These are phyloP conservation scores for Drosophila austrosaltans DNA, from an alignment of 2,888 invertebrate species.

Conservation along the genomic window DNA sequence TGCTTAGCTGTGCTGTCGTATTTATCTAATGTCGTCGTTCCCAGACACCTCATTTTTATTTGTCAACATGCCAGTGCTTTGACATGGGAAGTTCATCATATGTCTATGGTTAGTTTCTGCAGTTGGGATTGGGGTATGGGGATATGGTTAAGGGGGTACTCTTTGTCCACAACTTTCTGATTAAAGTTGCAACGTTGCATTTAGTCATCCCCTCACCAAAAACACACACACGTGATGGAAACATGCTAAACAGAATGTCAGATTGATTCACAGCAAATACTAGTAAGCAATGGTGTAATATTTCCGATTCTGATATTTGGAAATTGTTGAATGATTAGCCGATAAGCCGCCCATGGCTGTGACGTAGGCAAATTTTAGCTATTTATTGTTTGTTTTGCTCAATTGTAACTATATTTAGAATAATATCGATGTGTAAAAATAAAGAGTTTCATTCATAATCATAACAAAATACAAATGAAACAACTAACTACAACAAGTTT, in stretches of 20 bases:
- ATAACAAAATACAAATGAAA: background rate
- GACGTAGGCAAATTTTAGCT: slow-evolving; percentile 41
- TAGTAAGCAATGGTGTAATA: background rate
- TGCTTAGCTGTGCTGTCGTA: slow-evolving; percentile 40
- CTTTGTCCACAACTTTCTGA: background rate
- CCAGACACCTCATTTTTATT: slow-evolving; percentile 49
- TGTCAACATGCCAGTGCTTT: slow-evolving; percentile 46
- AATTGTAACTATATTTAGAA: slow-evolving; percentile 26
- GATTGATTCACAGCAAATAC: background rate
- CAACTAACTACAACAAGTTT: too few relatives aligned
- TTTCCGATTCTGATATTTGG: background rate
- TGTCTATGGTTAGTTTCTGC: slow-evolving; percentile 37
- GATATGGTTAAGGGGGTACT: background rate
- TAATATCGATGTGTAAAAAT: background rate
- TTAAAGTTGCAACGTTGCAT: background rate
- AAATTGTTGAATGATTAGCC: slow-evolving; percentile 19
- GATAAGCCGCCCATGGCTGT: slow-evolving; percentile 41
- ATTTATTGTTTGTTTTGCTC: slow-evolving; percentile 32
- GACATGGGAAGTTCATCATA: slow-evolving; percentile 69
- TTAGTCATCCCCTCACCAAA: background rate
- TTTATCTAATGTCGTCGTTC: slow-evolving; percentile 48
- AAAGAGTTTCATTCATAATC: slow-evolving; percentile 9
- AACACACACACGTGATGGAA: background rate
- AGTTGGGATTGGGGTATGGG: background rate
- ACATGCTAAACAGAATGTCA: background rate